Evolutionary conservation across 2,113 vertebrate species (phyloP), one percentile per base, ranked within the genome.

Genomic region (Triplophysa siluroides): DNA sequence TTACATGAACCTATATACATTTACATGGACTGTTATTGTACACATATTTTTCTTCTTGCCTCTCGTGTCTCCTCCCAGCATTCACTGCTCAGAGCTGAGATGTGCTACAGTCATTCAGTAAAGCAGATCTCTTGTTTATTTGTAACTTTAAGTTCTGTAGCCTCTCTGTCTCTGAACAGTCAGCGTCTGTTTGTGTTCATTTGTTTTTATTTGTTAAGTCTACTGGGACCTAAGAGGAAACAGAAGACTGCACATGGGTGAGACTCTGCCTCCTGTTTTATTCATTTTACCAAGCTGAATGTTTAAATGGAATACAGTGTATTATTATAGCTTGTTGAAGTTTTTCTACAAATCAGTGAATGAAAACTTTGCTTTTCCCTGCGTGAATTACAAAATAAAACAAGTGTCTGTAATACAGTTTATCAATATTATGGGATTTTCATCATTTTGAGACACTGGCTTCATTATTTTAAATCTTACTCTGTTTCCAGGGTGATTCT

Each of bases 241-340:
- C 70, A 66, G 86, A 89, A 86, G 83, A 85, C 85, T 29, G 52
- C 87, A 66, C 33, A 2, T 80, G 75, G 90, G 91, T 92, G 90
- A 91, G 91, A 91, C 81, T 71, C 73, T 56, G 80, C 85, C 90
- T 90, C 85, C 83, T 89, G 74, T 88, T 88, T 83, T 24, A 83
- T 89, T 89, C 78, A 69, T 90, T 89, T 84, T 90, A 84, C 21
- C 80, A 83, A 84, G 85, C 54, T 63, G 12, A 63, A 47, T 76
- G 62, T 76, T 63, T 63, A 41, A 13, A 63, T 76, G 58, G 19
- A 56, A 24, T 75, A 47, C 16, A 19, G 21, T 74, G 29, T 75
- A 45, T 62, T 75, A 38, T 38, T 6, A 26, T 38, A 3, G 41
- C 24, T 56, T 56, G 18, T 56, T 56, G 18, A 19, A 19, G 18